A percentile compares a stretch with the other conserved stretches of the same genome.
These are phyloP conservation scores for Asteroscopus sphinx DNA, from an alignment of 2,888 invertebrate genomes.

Conservation along the genomic window DNA sequence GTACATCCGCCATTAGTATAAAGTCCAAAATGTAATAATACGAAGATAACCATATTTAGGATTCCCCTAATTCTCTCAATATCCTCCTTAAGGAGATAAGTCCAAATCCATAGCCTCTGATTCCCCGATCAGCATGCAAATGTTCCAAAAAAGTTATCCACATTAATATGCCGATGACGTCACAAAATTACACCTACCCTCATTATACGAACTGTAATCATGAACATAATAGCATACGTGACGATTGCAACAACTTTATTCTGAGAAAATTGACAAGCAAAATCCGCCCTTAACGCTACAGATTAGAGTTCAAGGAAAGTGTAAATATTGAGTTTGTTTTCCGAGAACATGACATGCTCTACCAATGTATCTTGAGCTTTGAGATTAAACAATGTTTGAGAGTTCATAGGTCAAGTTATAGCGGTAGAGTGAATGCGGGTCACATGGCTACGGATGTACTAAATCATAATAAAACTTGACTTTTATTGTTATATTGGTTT, in stretches of 20 bases:
- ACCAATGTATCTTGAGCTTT: slow-evolving; percentile 55
- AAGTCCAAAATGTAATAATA: no score
- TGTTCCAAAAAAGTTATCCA: slow-evolving; percentile 41
- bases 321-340: slow-evolving; percentile 53
- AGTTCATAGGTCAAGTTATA: slow-evolving; percentile 48
- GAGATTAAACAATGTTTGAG: slow-evolving; percentile 19
- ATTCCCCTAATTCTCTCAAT: slow-evolving; percentile 6
- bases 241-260: slow-evolving; percentile 60
- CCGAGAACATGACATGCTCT: slow-evolving; percentile 58
- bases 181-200: slow-evolving; percentile 70
- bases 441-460: slow-evolving; percentile 61
- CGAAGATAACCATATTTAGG: slow-evolving; percentile 16
- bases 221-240: slow-evolving; percentile 69
- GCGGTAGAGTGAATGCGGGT: slow-evolving; percentile 48
- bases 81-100: slow-evolving; percentile 34
- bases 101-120: slow-evolving; percentile 31
- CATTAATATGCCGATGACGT: slow-evolving; percentile 72
- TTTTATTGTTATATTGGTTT: slow-evolving; percentile 64
- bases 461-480: slow-evolving; percentile 70
- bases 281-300: slow-evolving; percentile 53
- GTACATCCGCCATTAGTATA: no score
- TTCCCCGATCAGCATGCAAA: slow-evolving; percentile 41
- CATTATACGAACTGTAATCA: slow-evolving; percentile 71
- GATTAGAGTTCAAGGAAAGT: slow-evolving; percentile 32
- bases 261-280: slow-evolving; percentile 41